Evolutionary conservation across 2,888 invertebrate species (phyloP).

Genomic region (Mantis religiosa): DNA sequence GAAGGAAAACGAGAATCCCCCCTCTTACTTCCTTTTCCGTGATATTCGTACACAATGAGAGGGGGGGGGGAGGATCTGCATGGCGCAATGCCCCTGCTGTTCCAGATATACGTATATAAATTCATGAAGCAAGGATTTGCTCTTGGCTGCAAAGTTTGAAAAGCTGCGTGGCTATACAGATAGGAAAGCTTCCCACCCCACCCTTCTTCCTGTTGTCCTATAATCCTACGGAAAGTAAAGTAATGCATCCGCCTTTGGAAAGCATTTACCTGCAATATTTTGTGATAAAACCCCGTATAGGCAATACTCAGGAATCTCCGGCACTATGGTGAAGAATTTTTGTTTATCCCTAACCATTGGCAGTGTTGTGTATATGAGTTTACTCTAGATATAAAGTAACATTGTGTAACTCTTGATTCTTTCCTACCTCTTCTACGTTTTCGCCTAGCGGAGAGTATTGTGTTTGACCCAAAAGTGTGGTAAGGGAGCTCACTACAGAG

Average conservation of each 20-base stretch:
- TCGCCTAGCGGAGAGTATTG: no score
- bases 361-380: no score
- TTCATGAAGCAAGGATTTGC: not conserved
- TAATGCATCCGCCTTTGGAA: not conserved
- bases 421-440: no score
- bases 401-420: no score
- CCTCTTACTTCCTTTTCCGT: not conserved
- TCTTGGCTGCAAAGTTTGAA: not conserved
- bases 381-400: no score
- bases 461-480: no score
- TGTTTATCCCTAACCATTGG: no score
- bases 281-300: not conserved
- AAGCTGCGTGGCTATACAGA: not conserved
- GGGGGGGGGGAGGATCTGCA: not conserved
- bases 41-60: not conserved
- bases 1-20: not conserved
- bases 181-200: not conserved
- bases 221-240: not conserved
- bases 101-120: not conserved
- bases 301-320: not conserved
- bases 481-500: no score
- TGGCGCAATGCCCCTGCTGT: not conserved
- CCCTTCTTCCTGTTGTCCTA: not conserved
- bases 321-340: not conserved
- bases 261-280: not conserved